A percentile compares a stretch with the other conserved stretches of the same genome.
Conservation (phyloP, 2,113 vertebrate genomes). For the Calonectris borealis region DNA sequence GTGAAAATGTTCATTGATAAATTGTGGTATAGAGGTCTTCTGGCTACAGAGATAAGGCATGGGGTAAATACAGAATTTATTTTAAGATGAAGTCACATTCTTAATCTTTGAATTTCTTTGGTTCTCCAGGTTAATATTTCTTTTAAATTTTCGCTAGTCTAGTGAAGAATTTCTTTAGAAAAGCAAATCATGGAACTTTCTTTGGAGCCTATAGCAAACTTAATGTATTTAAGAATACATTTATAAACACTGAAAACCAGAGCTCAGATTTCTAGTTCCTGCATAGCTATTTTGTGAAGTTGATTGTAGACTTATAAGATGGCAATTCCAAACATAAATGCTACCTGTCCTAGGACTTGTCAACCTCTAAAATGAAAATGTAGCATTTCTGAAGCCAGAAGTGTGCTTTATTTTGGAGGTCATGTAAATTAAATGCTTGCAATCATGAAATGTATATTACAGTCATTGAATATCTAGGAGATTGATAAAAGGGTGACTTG, state of each 20-base stretch:
- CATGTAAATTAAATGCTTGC: neutral
- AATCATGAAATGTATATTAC: neutral
- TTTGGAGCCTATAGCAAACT: neutral
- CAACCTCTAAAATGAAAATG: neutral
- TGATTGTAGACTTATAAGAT: neutral
- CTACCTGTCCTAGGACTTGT: neutral
- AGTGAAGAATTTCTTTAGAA: neutral
- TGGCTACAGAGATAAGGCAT: conserved; percentile 39
- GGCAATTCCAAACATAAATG: neutral
- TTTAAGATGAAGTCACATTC: neutral
- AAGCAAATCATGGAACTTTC: neutral
- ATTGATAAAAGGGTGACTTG: neutral
- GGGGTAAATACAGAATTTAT: neutral
- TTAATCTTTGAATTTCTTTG: conserved; percentile 8
- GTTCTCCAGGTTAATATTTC: neutral
- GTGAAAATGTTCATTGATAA: neutral
- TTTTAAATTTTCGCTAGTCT: neutral
- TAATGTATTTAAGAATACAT: neutral
- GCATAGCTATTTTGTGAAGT: neutral
- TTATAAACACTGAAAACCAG: neutral
- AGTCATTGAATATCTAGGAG: neutral
- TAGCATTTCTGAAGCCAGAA: neutral
- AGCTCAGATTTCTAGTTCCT: neutral
- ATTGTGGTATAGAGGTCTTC: neutral
- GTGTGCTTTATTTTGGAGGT: neutral